Conservation (phyloP, 92 coral and sea anemone genomes). For the Isaurus tuberculatus region DNA sequence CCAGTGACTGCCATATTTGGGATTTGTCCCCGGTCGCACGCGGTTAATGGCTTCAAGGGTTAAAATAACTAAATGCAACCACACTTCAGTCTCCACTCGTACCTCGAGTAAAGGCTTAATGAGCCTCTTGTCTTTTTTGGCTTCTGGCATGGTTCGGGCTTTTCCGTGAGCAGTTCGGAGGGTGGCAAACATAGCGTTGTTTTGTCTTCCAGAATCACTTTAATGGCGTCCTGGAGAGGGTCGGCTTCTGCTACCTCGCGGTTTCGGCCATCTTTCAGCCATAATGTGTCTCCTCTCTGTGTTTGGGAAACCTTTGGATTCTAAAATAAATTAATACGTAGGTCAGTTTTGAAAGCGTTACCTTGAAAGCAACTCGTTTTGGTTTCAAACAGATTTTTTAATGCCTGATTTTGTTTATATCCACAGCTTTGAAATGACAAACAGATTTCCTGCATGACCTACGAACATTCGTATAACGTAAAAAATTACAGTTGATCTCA, state of each 20-base stretch:
- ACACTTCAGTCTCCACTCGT: too few relatives aligned
- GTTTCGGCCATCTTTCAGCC: conserved; percentile 5
- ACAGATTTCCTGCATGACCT: not conserved
- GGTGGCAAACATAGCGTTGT: conserved; percentile 8
- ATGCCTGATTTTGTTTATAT: not conserved
- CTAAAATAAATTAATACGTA: not conserved
- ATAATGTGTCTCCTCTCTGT: not conserved
- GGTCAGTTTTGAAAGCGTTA: conserved; percentile 6
- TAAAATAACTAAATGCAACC: too few relatives aligned
- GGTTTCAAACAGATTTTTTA: conserved; percentile 5
- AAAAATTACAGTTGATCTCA: not conserved
- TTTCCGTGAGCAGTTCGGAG: not conserved
- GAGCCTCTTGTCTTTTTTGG: too few relatives aligned
- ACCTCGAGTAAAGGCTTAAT: too few relatives aligned
- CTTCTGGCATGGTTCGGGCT: not conserved
- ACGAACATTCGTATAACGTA: conserved; percentile 1
- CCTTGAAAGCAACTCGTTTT: not conserved
- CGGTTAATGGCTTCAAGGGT: too few relatives aligned
- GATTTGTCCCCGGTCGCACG: too few relatives aligned
- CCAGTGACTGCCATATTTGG: too few relatives aligned
- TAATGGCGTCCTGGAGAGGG: conserved; percentile 12
- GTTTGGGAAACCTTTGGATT: conserved; percentile 15
- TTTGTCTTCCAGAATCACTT: not conserved
- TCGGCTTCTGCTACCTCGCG: not conserved
- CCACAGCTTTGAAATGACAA: not conserved